Evolutionary conservation across 2,113 vertebrate species (phyloP), one percentile per base, ranked within the genome.

Genomic region (Tetrao urogallus): DNA sequence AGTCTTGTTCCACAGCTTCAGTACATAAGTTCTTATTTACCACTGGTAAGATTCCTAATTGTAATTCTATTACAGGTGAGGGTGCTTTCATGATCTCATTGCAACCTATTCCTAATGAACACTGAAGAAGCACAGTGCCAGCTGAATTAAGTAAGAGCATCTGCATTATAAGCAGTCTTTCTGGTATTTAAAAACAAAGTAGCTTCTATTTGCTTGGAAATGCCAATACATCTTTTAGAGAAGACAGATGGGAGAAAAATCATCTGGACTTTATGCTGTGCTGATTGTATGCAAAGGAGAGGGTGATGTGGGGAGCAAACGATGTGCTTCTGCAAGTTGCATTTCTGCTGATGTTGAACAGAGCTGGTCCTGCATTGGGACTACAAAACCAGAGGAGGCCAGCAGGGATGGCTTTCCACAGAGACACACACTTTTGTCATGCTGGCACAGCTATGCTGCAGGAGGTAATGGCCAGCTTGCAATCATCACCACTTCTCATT

Each of bases 331-430:
- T 63, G n/a, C 6, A 56, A 54, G 5, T n/a, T 47, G 8, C 48
- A 14, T 30, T 88, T 74, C 80, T 65, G 61, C 20, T 90, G 80
- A 75, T 54, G 36, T 5, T 93, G 34, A 90, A n/a, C 70, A 88
- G 66, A 83, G 14, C 21, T 92, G 15, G 43, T 11, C 21, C 63
- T 60, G 19, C 8, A 1, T 1, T 43, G 34, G 42, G 16, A 19
- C 24, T 57, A 25, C 48, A 63, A 21, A 25, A 38, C 9, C 69
- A 40, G 24, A 0, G 2, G 9, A 3, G 38, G 22, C 2, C 60
- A 1, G 22, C 21, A 52, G 24, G 6, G 3, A 1, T 73, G 75
- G 17, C 6, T 73, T 82, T 70, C 28, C 22, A 38, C 11, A 15
- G 8, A 27, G 28, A 11, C 25, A 21, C 2, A 2, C 18, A 11